These are phyloP conservation scores for Drosophila recens DNA, from an alignment of 2,888 invertebrate genomes.

Conservation along the genomic window DNA sequence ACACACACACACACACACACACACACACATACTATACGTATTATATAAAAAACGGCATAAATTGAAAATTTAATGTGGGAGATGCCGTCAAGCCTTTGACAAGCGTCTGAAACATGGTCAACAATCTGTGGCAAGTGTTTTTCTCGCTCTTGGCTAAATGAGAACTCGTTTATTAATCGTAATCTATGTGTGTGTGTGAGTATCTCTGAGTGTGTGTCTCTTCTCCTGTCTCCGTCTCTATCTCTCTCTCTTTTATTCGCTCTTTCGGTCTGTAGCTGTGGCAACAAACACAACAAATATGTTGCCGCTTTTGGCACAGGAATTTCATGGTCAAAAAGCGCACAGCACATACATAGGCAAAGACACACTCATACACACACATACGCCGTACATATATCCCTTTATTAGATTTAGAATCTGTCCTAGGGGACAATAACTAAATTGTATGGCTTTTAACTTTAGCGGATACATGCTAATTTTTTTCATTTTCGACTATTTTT, in stretches of 20 bases:
- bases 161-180: constrained; percentile 59
- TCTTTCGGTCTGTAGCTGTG: constrained; percentile 9
- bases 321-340: constrained; percentile 35
- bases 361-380: constrained; percentile 5
- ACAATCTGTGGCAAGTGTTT: constrained; percentile 26
- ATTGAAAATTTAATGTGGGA: constrained; percentile 65
- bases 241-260: constrained; percentile 12
- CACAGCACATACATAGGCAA: constrained; percentile 11
- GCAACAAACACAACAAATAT: constrained; percentile 50
- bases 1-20: background rate
- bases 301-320: constrained; percentile 13
- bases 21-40: background rate
- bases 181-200: constrained; percentile 13
- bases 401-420: too few relatives aligned
- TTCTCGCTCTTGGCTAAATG: constrained; percentile 38
- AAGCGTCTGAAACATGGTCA: constrained; percentile 28
- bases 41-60: constrained; percentile 41
- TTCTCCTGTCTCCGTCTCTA: constrained; percentile 8
- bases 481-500: too few relatives aligned
- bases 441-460: too few relatives aligned
- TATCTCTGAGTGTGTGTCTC: constrained; percentile 6
- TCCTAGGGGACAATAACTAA: too few relatives aligned
- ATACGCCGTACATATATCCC: too few relatives aligned
- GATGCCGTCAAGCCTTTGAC: constrained; percentile 44
- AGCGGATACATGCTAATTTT: too few relatives aligned